These are phyloP conservation scores for Tenualosa thibaudeaui DNA, from an alignment of 2,797 vertebrate genomes.

Conservation along the genomic window DNA sequence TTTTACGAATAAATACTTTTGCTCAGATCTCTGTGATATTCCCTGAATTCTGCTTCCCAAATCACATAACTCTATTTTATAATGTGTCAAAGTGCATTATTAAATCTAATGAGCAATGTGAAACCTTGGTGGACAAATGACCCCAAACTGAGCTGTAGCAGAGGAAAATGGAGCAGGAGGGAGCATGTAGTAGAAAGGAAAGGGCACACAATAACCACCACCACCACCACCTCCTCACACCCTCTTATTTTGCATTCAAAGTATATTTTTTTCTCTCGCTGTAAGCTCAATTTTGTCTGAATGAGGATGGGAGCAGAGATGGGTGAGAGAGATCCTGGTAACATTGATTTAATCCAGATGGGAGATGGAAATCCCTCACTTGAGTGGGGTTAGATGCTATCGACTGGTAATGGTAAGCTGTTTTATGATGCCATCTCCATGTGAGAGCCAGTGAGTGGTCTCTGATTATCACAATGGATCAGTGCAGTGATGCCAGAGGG, in stretches of 20 bases:
- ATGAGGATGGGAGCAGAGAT: not conserved
- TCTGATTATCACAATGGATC: conserved; percentile 1
- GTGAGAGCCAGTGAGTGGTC: conserved; percentile 3
- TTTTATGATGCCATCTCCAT: not conserved
- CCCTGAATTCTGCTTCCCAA: not conserved
- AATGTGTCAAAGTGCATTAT: not conserved
- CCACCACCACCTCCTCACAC: not conserved
- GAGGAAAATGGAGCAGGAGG: not conserved
- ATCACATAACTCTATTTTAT: not conserved
- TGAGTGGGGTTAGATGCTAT: conserved; percentile 17
- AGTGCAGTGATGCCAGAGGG: not conserved
- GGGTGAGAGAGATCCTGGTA: not conserved
- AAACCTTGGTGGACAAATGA: not conserved
- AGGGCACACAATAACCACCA: not conserved
- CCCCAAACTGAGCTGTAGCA: not conserved
- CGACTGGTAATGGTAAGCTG: not conserved
- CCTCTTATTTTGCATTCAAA: not conserved
- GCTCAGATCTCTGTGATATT: not conserved
- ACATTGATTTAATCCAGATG: not conserved
- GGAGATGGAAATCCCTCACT: not conserved
- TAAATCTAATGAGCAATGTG: not conserved
- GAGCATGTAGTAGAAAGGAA: not conserved
- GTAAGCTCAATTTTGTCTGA: not conserved
- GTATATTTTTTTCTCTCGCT: not conserved
- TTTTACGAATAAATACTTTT: not conserved